These are phyloP conservation scores for Apteryx mantelli DNA, from an alignment of 2,113 vertebrate genomes.

Conservation along the genomic window DNA sequence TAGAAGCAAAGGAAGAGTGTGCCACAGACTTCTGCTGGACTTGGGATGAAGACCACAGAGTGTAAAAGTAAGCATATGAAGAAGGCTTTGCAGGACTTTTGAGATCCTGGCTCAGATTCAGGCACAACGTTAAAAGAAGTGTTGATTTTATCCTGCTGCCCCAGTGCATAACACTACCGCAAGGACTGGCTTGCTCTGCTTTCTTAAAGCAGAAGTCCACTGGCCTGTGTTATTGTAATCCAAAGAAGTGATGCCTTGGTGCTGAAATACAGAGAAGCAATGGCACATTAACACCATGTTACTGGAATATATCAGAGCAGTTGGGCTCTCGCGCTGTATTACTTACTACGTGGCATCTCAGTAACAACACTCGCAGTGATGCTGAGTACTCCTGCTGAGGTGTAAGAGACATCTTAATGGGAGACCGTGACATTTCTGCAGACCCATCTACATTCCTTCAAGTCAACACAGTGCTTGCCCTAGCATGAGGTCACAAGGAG, in stretches of 20 bases:
- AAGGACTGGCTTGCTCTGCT: not conserved
- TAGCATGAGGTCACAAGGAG: constrained; percentile 34
- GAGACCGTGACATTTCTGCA: constrained; percentile 47
- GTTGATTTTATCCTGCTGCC: not conserved
- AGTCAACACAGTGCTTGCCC: constrained; percentile 36
- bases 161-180: not conserved
- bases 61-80: not conserved
- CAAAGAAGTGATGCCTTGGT: constrained; percentile 16
- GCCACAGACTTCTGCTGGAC: not conserved
- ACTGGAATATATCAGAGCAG: constrained; percentile 20
- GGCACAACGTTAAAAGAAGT: not conserved
- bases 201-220: not conserved
- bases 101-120: not conserved
- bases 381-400: constrained; percentile 42
- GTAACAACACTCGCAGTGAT: not conserved
- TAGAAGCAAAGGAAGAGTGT: not conserved
- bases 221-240: not conserved
- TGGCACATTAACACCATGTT: constrained; percentile 48
- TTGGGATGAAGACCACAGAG: not conserved
- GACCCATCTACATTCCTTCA: constrained; percentile 55
- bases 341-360: constrained; percentile 15
- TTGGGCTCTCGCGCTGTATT: not conserved
- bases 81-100: not conserved
- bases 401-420: constrained; percentile 63
- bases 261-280: constrained; percentile 46